Evolutionary conservation across 2,797 vertebrate genomes (phyloP), one percentile per base, ranked within the genome.

Genomic region (Gymnodraco acuticeps): DNA sequence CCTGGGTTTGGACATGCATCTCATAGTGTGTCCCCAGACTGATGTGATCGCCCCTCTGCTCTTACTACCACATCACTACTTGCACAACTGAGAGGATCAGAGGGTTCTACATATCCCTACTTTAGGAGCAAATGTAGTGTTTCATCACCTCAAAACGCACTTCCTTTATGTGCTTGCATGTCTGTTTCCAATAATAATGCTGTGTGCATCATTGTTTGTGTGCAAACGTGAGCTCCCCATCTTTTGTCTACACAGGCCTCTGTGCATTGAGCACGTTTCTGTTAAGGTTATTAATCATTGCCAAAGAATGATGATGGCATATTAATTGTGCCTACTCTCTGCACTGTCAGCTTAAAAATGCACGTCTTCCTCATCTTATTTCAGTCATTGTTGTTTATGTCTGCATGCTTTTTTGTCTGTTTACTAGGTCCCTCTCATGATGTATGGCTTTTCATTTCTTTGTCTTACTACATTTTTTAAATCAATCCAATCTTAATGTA

Each of bases 261-360:
- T 52, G 61, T 75, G 78, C 69, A 78, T 47, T 73, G 41, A 59
- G 82, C 51, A 68, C 19, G 62, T 58, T 67, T 75, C 65, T 65
- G 53, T 81, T 89, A 89, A 91, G 84, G 76, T 84, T 78, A 88
- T 91, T 90, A 91, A 92, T 89, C 81, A 75, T 64, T 69, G 75
- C 62, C 62, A 82, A 83, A 85, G 78, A 84, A 82, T 75, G 76
- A 80, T 63, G 66, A 83, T 85, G 69, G 84, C 58, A 46, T 61
- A 9, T 60, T 14, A 45, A 1, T 8, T 17, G 41, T 69, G 61
- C 63, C 73, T 70, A 43, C n/a, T 53, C 42, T 53, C 51, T 79
- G 84, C 80, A 70, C 62, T 19, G 63, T 88, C 86, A 85, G 70
- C 81, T 87, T 5, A 77, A 80, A 70, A 51, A 70, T 58, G 52